A percentile compares a stretch with the other conserved stretches of the same genome.
Evolutionary conservation across 2,113 vertebrate genomes (phyloP).

Genomic region (Sinosuthora webbiana): DNA sequence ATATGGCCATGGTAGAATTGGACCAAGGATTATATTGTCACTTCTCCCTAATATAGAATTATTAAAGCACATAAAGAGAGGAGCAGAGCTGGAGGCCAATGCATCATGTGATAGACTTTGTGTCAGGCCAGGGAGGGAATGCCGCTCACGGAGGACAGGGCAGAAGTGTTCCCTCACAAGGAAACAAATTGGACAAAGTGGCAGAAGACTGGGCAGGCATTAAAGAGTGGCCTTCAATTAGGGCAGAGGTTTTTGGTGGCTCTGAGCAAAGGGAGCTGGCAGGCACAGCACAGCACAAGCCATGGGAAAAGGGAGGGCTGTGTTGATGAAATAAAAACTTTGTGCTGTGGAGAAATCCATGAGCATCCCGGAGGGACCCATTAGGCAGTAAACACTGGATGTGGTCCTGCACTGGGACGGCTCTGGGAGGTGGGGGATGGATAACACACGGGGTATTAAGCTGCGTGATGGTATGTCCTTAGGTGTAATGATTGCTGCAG

Average conservation of each 20-base stretch:
- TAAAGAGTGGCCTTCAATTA: not conserved
- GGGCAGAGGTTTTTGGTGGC: not conserved
- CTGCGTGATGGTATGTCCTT: not conserved
- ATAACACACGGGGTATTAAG: not conserved
- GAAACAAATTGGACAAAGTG: not conserved
- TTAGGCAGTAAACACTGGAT: not conserved
- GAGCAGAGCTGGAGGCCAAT: constrained; percentile 8
- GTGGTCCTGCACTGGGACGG: not conserved
- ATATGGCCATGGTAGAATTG: not conserved
- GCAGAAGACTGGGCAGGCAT: not conserved
- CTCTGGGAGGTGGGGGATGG: not conserved
- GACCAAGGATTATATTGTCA: constrained; percentile 43
- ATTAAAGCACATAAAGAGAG: constrained; percentile 25
- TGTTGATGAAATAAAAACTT: not conserved
- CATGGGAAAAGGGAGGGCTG: not conserved
- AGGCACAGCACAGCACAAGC: not conserved
- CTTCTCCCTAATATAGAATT: constrained; percentile 42
- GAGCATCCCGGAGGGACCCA: constrained; percentile 22
- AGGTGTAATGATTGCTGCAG: not conserved
- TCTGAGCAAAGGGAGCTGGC: not conserved
- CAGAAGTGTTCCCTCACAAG: not conserved
- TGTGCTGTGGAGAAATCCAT: not conserved
- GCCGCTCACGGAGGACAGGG: not conserved
- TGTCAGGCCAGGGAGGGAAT: not conserved
- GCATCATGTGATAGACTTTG: constrained; percentile 45